phyloP scores from a whole-genome alignment of 2,888 invertebrate species.

The Lobophora halterata region DNA sequence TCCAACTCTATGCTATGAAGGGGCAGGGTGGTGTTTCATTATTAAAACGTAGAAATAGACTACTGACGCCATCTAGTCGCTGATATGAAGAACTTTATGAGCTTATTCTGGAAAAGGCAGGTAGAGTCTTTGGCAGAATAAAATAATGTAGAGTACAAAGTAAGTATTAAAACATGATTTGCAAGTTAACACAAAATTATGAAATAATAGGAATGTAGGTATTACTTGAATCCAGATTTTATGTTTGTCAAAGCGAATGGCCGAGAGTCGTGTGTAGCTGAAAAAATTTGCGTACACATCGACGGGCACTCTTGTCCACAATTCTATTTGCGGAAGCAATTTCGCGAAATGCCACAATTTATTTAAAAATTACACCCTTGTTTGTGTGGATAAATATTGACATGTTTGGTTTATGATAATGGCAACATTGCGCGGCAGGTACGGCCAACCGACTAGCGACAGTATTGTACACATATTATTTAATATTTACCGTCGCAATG shows the following conservation, averaged over 20 bases:
- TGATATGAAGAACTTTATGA: too few species aligned
- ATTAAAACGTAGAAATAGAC: too few species aligned
- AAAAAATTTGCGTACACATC: slow-evolving; percentile 71
- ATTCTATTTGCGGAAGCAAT: slow-evolving; percentile 78
- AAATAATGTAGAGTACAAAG: too few species aligned
- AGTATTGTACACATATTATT: slow-evolving; percentile 77
- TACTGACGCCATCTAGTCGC: too few species aligned
- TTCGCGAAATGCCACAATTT: slow-evolving; percentile 81
- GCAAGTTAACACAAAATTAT: too few species aligned
- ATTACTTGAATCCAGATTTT: slow-evolving; percentile 1
- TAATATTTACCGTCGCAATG: slow-evolving; percentile 76
- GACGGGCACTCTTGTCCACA: slow-evolving; percentile 66
- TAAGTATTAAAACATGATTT: too few species aligned
- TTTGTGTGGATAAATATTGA: slow-evolving; percentile 80
- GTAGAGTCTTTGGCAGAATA: too few species aligned
- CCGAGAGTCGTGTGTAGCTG: slow-evolving; percentile 44
- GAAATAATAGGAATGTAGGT: background rate
- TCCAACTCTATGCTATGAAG: too few species aligned
- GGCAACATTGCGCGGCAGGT: slow-evolving; percentile 75
- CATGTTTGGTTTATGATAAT: slow-evolving; percentile 81
- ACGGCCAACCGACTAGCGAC: slow-evolving; percentile 62
- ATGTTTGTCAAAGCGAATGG: slow-evolving; percentile 47
- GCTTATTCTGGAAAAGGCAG: too few species aligned
- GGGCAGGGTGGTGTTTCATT: too few species aligned
- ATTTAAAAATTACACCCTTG: slow-evolving; percentile 82